Evolutionary conservation across 2,888 invertebrate species (phyloP), one percentile per base, ranked within the genome.

Genomic region (Napeogenes inachia): DNA sequence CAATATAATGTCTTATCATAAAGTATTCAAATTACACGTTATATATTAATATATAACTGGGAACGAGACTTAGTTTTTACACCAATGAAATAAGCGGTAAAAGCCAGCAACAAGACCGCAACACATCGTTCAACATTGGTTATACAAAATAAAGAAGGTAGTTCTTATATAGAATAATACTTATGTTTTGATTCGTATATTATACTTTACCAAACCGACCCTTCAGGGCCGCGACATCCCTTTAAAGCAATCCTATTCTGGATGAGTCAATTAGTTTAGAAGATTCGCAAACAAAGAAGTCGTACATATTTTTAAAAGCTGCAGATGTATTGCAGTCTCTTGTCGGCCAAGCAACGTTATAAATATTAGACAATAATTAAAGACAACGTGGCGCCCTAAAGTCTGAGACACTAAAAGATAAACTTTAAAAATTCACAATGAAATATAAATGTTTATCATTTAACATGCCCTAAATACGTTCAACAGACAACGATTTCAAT

Each of bases 401-500:
- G 10, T 12, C 50, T 58, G 62, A 62, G 50, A 60, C 55, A 47
- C 57, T 38, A 54, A 60, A 61, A 47, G 54, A 33, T 65, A 68
- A 68, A 67, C 62, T 65, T 59, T 59, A 57, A 63, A 56, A 63
- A 70, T 59, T 56, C 59, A 54, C 54, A 64, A 30, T 58, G 12
- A 21, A 35, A 21, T 59, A 38, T 57, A 63, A 57, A 54, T 35
- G 56, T 50, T 67, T 62, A 63, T 65, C 57, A 50, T 75, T 79
- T 80, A 80, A 78, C 77, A 79, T 76, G 76, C 74, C 77, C 78
- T 80, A 82, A 80, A 81, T 80, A 82, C 71, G 77, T 80, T 85
- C 76, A 88, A 87, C 85, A 85, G 81, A 85, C 84, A 85, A 86
- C 83, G 13, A 50, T 72, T 81, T 81, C 55, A 54, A 55, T 42